Percentiles rank a stretch among this genome's conserved stretches.
Conservation (phyloP, 37 sponge, comb jelly and placozoan species). For the Theonella swinhoei region DNA sequence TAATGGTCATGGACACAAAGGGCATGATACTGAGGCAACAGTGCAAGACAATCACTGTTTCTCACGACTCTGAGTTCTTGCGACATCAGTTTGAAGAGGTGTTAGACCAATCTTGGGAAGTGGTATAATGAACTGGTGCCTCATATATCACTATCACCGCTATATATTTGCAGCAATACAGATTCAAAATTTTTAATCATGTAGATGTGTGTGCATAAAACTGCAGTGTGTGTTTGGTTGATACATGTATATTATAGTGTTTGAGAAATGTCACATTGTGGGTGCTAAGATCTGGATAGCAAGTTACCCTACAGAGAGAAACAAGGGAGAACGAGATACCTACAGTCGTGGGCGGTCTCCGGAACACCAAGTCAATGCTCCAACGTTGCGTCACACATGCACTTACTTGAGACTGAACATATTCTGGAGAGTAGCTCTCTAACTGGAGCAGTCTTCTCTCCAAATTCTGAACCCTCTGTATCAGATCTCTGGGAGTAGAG, state of each 20-base stretch:
- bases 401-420: too few relatives aligned
- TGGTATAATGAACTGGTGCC: conserved; percentile 18
- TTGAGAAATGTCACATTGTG: too few relatives aligned
- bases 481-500: conserved; percentile 30
- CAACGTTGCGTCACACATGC: too few relatives aligned
- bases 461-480: conserved; percentile 37
- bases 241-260: too few relatives aligned
- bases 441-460: conserved; percentile 46
- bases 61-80: background rate
- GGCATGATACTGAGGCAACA: conserved; percentile 66
- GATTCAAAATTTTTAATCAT: background rate
- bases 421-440: conserved; percentile 35
- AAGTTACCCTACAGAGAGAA: too few relatives aligned
- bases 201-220: background rate
- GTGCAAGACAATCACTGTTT: conserved; percentile 21
- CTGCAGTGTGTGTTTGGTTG: background rate
- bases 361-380: too few relatives aligned
- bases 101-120: conserved; percentile 30
- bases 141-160: background rate
- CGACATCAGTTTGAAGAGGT: background rate
- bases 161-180: background rate
- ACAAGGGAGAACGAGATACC: too few relatives aligned
- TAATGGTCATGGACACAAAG: conserved; percentile 66
- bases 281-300: too few relatives aligned
- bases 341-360: too few relatives aligned